phyloP scores from a whole-genome alignment of 2,113 vertebrate genomes.

The Donacobius atricapilla region DNA sequence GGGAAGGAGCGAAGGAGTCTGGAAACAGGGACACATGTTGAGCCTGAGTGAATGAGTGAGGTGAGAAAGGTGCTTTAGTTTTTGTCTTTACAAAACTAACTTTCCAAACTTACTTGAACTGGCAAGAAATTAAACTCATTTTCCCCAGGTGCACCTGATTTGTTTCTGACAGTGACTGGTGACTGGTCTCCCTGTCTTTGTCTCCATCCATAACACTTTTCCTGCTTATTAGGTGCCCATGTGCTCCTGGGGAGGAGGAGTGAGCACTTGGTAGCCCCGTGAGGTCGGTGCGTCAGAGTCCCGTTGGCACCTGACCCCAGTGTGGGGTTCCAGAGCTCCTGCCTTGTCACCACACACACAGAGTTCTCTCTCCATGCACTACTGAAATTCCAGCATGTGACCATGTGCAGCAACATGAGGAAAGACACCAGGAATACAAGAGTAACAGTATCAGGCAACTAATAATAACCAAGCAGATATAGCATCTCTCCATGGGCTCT shows the following conservation, averaged over 20 bases:
- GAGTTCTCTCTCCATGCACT: accelerated
- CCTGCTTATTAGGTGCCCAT: background rate
- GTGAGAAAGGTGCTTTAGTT: background rate
- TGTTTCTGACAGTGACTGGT: background rate
- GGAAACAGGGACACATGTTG: background rate
- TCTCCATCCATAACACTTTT: background rate
- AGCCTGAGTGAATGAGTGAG: background rate
- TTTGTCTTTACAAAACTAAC: background rate
- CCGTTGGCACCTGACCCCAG: background rate
- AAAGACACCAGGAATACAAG: background rate
- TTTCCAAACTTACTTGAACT: background rate
- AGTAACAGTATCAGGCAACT: background rate
- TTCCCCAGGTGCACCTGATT: background rate
- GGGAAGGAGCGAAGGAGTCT: background rate
- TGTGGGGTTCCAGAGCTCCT: accelerated
- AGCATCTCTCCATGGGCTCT: background rate
- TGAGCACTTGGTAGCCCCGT: background rate
- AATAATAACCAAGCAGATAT: background rate
- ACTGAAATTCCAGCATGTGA: background rate
- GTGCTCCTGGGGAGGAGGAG: background rate
- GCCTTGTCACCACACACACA: background rate
- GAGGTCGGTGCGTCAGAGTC: background rate
- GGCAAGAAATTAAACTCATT: background rate
- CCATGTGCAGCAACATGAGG: background rate
- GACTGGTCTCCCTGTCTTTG: background rate